These are phyloP conservation scores for Athene noctua DNA, from an alignment of 2,113 vertebrate genomes.

Conservation along the genomic window DNA sequence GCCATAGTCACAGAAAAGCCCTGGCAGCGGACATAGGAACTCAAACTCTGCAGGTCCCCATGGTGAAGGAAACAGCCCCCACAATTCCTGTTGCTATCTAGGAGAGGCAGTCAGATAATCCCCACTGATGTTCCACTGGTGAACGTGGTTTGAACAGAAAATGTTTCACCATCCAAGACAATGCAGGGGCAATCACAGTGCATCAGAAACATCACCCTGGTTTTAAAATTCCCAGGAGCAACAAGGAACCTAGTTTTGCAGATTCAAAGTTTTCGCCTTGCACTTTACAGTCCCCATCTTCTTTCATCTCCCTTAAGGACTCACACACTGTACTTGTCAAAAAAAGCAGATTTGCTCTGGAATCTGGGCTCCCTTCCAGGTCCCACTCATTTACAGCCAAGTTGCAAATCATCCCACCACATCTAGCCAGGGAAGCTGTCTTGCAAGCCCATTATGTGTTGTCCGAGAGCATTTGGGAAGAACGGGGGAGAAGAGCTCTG, in stretches of 20 bases:
- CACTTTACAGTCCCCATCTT: neutral
- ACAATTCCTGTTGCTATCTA: neutral
- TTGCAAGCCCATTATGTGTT: neutral
- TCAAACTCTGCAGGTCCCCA: neutral
- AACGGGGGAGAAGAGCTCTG: neutral
- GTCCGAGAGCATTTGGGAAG: slow-evolving; percentile 30
- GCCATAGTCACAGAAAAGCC: neutral
- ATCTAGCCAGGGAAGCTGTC: slow-evolving; percentile 28
- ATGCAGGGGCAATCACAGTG: neutral
- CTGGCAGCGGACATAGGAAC: neutral
- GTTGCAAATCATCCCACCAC: slow-evolving; percentile 38
- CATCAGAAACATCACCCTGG: neutral
- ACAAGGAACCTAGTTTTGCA: neutral
- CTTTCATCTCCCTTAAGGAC: slow-evolving; percentile 18
- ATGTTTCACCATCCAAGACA: neutral
- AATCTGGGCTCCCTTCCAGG: slow-evolving; percentile 55
- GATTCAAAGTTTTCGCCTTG: neutral
- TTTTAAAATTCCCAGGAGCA: neutral
- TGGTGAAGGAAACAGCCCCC: neutral
- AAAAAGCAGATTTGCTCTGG: slow-evolving; percentile 47
- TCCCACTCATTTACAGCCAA: slow-evolving; percentile 40
- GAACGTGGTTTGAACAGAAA: neutral
- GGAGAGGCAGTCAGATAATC: neutral
- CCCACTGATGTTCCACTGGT: neutral
- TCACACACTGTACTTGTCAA: neutral